Base-by-base conservation (phyloP, 1,140 invertebrate genomes). In the Drosophila paulistorum region DNA sequence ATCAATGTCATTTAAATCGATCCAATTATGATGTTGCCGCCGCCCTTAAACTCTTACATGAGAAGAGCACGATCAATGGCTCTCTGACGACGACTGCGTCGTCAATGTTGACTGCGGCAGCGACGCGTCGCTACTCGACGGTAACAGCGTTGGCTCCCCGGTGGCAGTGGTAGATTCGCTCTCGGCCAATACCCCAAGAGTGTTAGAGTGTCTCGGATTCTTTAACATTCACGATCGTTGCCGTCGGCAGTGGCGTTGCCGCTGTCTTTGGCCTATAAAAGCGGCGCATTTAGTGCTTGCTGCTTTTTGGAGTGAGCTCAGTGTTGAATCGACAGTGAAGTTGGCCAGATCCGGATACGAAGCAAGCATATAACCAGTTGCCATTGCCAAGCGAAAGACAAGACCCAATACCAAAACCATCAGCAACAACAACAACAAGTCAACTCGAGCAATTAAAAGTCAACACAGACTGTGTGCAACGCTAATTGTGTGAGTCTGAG, bases 281-380 rank as follows among this genome's bases (percentile, higher is more conserved):
- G 80, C 72, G 30, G 70, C 70, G 57, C 73, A 91, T 91, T 91
- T 90, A 83, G 77, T 74, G 74, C 74, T 85, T 39, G 77, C 63
- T 84, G 83, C 71, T 91, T 90, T 91, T 90, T 66, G 61, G 77
- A 83, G 82, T 76, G 69, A 72, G 74, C 77, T 91, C 90, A 91
- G 90, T 91, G 81, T 90, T 80, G 65, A 69, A 73, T 67, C 45
- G 62, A 70, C 82, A 87, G 69, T 66, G 79, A 57, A 90, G 86
- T 90, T 81, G 81, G 79, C 77, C 77, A 81, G 86, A 68, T 54
- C 48, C 58, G 57, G 41, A 41, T 59, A 17, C 37, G 3, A 42
- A 68, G 33, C 37, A 51, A 51, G 17, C 45, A 51, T 54, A 35
- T 66, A 85, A 86, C 66, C 69, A 68, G 79, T 69, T 72, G 71